phyloP scores from a whole-genome alignment of 2,113 vertebrate genomes.

The Oryzias melastigma region DNA sequence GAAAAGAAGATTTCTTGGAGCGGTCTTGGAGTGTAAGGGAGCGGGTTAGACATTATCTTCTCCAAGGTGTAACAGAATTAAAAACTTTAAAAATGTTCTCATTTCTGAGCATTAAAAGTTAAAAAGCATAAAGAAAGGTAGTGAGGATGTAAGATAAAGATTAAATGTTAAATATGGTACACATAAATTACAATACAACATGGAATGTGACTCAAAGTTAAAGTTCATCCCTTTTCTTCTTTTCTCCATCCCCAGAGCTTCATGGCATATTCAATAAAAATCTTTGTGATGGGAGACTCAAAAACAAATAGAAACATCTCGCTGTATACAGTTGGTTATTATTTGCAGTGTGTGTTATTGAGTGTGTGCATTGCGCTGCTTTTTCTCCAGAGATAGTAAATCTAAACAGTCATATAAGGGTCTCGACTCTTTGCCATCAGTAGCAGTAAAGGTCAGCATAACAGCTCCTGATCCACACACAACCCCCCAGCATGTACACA shows the following conservation, averaged over 20 bases:
- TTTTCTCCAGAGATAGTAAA: constrained; percentile 51
- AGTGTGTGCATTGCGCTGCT: constrained; percentile 4
- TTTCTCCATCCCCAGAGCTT: constrained; percentile 19
- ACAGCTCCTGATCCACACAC: constrained; percentile 41
- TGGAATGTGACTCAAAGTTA: background rate
- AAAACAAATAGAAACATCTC: constrained; percentile 47
- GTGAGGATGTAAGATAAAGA: too few relatives aligned
- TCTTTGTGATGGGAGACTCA: constrained; percentile 15
- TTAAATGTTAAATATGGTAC: background rate
- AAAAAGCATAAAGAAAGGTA: too few relatives aligned
- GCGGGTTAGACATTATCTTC: background rate
- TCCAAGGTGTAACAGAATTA: background rate
- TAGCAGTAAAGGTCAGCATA: constrained; percentile 59
- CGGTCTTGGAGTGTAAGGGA: background rate
- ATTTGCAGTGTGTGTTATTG: constrained; percentile 34
- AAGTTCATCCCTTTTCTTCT: too few relatives aligned
- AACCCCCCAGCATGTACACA: background rate
- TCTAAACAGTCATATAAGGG: constrained; percentile 59
- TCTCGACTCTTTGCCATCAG: constrained; percentile 48
- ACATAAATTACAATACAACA: background rate
- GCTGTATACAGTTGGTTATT: constrained; percentile 46
- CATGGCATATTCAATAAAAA: constrained; percentile 57
- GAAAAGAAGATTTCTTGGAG: background rate
- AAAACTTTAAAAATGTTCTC: background rate
- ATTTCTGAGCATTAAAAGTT: too few relatives aligned